Conservation (phyloP, 2,797 vertebrate species). For the Gastrophryne carolinensis region DNA sequence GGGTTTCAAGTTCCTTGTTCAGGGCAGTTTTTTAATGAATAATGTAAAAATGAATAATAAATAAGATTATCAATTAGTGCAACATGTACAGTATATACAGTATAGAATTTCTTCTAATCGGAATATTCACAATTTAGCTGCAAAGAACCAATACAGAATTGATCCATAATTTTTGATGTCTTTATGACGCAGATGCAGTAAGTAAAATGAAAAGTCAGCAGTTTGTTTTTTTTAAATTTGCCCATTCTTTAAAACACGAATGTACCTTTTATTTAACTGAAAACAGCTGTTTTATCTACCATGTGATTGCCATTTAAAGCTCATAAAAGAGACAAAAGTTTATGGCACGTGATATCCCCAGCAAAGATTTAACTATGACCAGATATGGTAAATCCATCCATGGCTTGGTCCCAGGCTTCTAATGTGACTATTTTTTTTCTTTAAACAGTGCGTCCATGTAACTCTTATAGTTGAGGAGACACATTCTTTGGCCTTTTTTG, state of each 20-base stretch:
- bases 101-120: neutral
- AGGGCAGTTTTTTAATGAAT: no score
- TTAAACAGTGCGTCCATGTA: no score
- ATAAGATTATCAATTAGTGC: no score
- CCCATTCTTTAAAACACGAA: constrained; percentile 11
- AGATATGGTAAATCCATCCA: no score
- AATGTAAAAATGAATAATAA: no score
- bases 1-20: no score
- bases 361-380: neutral
- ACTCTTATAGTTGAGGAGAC: no score
- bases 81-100: neutral
- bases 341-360: neutral
- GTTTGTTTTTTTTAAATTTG: neutral
- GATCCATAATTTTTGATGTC: neutral
- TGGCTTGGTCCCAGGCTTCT: no score
- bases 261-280: constrained; percentile 8
- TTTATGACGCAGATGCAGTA: neutral
- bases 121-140: neutral
- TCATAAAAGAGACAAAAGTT: neutral
- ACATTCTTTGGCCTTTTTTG: no score
- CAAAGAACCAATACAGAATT: no score
- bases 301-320: neutral
- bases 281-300: constrained; percentile 11
- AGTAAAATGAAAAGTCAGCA: neutral
- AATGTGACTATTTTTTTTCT: no score